Evolutionary conservation across 2,888 invertebrate species (phyloP).

Genomic region (Helleia helle): DNA sequence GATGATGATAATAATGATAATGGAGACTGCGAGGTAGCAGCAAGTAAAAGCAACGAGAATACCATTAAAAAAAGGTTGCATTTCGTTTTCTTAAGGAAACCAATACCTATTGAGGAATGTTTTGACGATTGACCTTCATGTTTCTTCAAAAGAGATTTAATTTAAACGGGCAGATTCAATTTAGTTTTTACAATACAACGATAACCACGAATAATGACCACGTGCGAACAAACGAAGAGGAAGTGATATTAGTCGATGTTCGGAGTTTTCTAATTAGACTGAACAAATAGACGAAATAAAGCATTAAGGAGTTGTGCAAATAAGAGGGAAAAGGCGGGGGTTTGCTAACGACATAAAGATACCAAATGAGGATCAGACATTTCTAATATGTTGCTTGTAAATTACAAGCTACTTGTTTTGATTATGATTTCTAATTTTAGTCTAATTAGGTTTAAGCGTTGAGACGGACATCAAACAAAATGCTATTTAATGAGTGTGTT

Average conservation of each 20-base stretch:
- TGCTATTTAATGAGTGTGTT: constrained; percentile 22
- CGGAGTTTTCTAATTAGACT: constrained; percentile 71
- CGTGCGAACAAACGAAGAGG: constrained; percentile 37
- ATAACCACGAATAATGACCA: constrained; percentile 6
- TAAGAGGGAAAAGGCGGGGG: constrained; percentile 42
- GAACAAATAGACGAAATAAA: constrained; percentile 69
- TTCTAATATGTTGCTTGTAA: constrained; percentile 3
- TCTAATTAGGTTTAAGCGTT: constrained; percentile 21
- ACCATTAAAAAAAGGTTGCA: too few species aligned
- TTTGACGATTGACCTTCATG: too few species aligned
- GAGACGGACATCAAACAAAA: constrained; percentile 22
- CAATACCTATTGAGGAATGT: too few species aligned
- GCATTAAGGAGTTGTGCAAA: constrained; percentile 69
- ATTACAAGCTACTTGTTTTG: constrained; percentile 1
- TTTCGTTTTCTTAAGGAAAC: too few species aligned
- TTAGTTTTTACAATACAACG: background rate
- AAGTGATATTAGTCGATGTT: constrained; percentile 60
- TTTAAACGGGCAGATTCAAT: too few species aligned
- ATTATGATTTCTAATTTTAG: constrained; percentile 11
- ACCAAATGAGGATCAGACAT: background rate
- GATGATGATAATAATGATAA: too few species aligned
- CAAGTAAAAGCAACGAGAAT: too few species aligned
- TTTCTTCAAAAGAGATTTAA: too few species aligned
- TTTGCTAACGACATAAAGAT: constrained; percentile 2
- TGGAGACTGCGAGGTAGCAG: too few species aligned